A percentile compares a stretch with the other conserved stretches of the same genome.
These are phyloP conservation scores for Styela clava DNA, from an alignment of 23 tunicate genomes.

Conservation along the genomic window DNA sequence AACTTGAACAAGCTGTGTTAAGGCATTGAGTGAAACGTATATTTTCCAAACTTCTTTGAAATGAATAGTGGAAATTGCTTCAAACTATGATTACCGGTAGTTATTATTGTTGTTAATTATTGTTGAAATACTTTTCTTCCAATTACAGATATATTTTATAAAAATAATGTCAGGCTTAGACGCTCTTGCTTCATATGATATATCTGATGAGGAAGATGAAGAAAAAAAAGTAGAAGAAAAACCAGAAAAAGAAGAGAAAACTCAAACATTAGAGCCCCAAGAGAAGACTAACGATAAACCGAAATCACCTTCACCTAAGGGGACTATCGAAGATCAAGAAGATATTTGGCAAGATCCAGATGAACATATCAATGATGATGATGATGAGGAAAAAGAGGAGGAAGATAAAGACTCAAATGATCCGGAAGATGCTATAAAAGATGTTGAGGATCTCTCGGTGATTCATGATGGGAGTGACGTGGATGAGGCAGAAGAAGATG, in stretches of 20 bases:
- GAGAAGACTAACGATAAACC: not conserved
- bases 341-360: slow-evolving; percentile 18
- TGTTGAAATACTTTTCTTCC: not conserved
- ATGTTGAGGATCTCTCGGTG: slow-evolving; percentile 29
- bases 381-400: not conserved
- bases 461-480: slow-evolving; percentile 22
- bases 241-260: not conserved
- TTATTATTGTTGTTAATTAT: not conserved
- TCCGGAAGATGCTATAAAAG: not conserved
- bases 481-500: slow-evolving; percentile 37
- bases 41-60: too few species aligned
- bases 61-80: too few species aligned
- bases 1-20: too few species aligned
- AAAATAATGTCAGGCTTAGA: slow-evolving; percentile 67
- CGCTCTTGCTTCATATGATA: slow-evolving; percentile 79
- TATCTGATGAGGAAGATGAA: slow-evolving; percentile 70
- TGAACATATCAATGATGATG: not conserved
- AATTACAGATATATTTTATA: not conserved
- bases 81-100: too few species aligned
- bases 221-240: slow-evolving; percentile 25
- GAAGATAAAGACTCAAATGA: not conserved
- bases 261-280: not conserved
- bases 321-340: not conserved
- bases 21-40: too few species aligned
- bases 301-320: not conserved